Conservation (phyloP, 2,113 vertebrate genomes). For the Anas platyrhynchos region DNA sequence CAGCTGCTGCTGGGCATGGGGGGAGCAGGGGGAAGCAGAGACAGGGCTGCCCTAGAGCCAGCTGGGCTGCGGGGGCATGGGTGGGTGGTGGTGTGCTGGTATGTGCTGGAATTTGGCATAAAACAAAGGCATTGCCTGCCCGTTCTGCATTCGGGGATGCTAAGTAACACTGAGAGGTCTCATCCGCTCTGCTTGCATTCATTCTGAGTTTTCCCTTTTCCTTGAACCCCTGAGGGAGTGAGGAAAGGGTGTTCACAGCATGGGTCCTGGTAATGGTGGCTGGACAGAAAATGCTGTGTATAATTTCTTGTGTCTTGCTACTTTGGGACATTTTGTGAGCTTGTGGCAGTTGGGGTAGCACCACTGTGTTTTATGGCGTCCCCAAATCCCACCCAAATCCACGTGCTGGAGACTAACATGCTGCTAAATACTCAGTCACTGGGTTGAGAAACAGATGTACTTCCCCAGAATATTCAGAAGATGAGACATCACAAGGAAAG, state of each 20-base stretch:
- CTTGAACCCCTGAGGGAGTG: not conserved
- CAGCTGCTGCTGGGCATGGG: not conserved
- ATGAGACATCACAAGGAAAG: not conserved
- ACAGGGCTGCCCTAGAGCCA: not conserved
- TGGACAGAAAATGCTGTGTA: not conserved
- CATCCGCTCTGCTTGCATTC: not conserved
- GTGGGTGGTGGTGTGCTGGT: not conserved
- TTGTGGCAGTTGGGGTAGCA: not conserved
- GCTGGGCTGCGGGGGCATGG: not conserved
- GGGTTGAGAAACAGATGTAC: not conserved
- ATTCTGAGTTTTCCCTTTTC: not conserved
- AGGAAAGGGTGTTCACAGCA: not conserved
- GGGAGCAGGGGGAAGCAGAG: not conserved
- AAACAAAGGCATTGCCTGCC: not conserved
- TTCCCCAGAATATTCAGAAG: not conserved
- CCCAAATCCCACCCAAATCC: not conserved
- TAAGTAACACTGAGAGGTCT: not conserved
- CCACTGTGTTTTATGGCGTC: not conserved
- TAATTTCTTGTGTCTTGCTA: not conserved
- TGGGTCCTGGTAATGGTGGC: not conserved
- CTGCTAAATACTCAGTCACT: not conserved
- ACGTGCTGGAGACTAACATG: not conserved
- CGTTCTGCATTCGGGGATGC: not conserved
- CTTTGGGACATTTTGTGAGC: not conserved
- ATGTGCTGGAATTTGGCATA: not conserved